Evolutionary conservation across 2,797 vertebrate genomes (phyloP), one percentile per base, ranked within the genome.

Genomic region (Rhynchotus rufescens): DNA sequence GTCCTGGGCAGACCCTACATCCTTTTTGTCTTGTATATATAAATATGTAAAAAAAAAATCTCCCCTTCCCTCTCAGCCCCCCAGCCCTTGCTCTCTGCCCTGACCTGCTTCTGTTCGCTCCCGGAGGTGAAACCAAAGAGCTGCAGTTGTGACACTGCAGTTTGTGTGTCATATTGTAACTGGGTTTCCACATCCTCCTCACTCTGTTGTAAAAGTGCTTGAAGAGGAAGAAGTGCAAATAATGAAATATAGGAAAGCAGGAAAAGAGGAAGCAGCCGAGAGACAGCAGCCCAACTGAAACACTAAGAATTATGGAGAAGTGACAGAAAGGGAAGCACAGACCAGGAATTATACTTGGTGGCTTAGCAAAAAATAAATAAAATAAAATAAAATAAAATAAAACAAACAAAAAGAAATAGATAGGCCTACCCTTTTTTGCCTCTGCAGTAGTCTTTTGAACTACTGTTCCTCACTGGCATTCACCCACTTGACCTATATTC

Each of bases 201-300:
- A 97, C 97, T 96, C 97, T 95, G 93, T 94, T 97, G 97, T 97
- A 97, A 97, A 98, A 98, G 96, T 79, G 45, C 34, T 25, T 10
- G 96, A 99, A 99, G 99, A 99, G 99, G 99, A 99, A 99, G 98
- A 98, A 98, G 98, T 97, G 98, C 97, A 98, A 98, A 97, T 98
- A 98, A 98, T 98, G 99, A 99, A 99, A 99, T 98, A 98, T 98
- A 99, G 98, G 99, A 98, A 99, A 99, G 97, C 94, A 98, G 98
- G 98, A 90, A 99, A 99, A 99, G 99, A 98, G 99, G 99, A 99
- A 99, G 98, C 98, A 97, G 94, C 96, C 96, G 89, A 91, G 59
- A 93, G 97, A 98, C 97, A 94, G 90, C 96, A 98, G 98, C 97
- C 98, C 98, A 99, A 99, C 99, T 92, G 98, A 99, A 99, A 99